phyloP scores from a whole-genome alignment of 2,888 invertebrate species.

The Pseudococcus viburni region DNA sequence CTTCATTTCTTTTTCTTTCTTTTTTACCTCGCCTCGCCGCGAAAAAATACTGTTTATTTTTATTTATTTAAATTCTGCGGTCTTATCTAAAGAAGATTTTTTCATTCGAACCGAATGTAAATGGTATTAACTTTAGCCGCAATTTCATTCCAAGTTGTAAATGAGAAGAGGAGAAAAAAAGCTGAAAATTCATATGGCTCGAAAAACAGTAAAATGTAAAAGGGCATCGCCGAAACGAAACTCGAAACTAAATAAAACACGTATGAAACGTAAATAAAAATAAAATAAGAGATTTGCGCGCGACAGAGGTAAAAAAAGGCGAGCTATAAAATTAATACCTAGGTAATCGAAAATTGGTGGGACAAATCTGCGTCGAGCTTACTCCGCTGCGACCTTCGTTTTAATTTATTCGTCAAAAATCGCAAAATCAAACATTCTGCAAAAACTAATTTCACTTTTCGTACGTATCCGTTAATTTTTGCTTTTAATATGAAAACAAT shows the following conservation, averaged over 20 bases:
- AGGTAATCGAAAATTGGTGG: not conserved
- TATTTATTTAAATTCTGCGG: constrained; percentile 1
- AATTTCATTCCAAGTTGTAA: constrained; percentile 31
- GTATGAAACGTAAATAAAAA: constrained; percentile 18
- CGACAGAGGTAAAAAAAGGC: not conserved
- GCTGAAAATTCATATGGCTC: not conserved
- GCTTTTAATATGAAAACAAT: constrained; percentile 17
- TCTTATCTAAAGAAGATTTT: constrained; percentile 9
- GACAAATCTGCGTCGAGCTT: not conserved
- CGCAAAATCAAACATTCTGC: constrained; percentile 4
- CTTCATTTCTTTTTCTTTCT: constrained; percentile 13
- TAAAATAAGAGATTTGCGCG: not conserved
- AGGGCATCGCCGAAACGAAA: not conserved
- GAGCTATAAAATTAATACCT: not conserved
- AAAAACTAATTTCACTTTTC: constrained; percentile 30
- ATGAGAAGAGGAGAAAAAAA: not conserved
- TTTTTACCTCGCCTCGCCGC: not conserved
- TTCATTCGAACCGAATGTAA: not conserved
- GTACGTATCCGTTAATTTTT: constrained; percentile 7
- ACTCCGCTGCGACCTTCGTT: not conserved
- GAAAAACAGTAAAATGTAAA: not conserved
- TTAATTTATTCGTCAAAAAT: constrained; percentile 31
- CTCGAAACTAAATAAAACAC: not conserved
- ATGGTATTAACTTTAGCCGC: not conserved
- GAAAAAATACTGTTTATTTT: constrained; percentile 14